Evolutionary conservation across 2,888 invertebrate species (phyloP), one percentile per base, ranked within the genome.

Genomic region (Therioaphis trifolii): DNA sequence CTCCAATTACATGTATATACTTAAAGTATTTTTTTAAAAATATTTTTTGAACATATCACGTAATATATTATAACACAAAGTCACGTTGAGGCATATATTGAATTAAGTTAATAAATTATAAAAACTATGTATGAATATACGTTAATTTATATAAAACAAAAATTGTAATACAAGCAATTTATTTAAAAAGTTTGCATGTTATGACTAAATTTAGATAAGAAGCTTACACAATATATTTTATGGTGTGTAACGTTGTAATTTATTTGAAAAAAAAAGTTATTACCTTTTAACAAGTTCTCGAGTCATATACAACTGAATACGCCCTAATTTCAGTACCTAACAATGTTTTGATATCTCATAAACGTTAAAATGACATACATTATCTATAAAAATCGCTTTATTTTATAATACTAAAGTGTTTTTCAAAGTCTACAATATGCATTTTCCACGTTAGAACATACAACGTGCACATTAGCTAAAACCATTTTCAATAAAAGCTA

Each of bases 211-310:
- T 69, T 69, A 69, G 43, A 79, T 79, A 69, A 79, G 40, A 77
- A 79, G 40, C 40, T 69, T 43, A 29, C 29, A 55, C 4, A 15
- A 35, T 35, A 35, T 35, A 35, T 35, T 78, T 69, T 68, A 69
- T 68, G 40, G 55, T 15, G 27, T 27, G 27, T 55, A 69, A 79
- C 27, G 7, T 43, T 49, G 63, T 77, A 66, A 77, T 77, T 77
- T 79, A 55, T 69, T 55, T 55, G 27, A 40, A 69, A 76, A n/a
- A n/a, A 76, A 69, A 69, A 69, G 40, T 55, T 79, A 79, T 55
- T 69, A 79, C 78, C 78, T 79, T 79, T 79, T 79, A 79, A 79
- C 78, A 79, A 79, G 78, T 79, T 69, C 52, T 69, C 69, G 27
- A 75, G 52, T 29, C 5, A 3, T 46, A 61, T 76, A 76, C 55